These are phyloP conservation scores for Amblyornis subalaris DNA, from an alignment of 2,113 vertebrate genomes.

Conservation along the genomic window DNA sequence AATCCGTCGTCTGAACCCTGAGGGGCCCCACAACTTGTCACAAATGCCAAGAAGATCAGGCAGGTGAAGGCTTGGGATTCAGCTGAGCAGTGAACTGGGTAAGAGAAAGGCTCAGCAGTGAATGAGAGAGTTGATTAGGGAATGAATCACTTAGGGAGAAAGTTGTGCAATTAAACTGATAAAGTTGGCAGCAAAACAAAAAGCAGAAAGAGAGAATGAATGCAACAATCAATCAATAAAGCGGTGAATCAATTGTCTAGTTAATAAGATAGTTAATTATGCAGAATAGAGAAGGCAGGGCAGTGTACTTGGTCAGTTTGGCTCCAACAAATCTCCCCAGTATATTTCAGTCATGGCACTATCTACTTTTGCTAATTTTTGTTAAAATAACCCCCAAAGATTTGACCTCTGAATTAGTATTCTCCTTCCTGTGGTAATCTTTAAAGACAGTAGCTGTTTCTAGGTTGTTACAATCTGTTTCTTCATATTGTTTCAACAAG, in stretches of 20 bases:
- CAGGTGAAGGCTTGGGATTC: slow-evolving; percentile 26
- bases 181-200: slow-evolving; percentile 47
- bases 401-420: background rate
- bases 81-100: background rate
- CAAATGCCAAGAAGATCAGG: background rate
- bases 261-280: slow-evolving; percentile 57
- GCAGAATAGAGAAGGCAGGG: background rate
- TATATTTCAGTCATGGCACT: background rate
- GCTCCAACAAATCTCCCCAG: background rate
- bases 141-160: slow-evolving; percentile 40
- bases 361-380: background rate
- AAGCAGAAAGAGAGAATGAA: slow-evolving; percentile 11
- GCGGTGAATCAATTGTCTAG: slow-evolving; percentile 39
- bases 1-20: fast-evolving
- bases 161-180: slow-evolving; percentile 52
- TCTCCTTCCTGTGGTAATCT: background rate
- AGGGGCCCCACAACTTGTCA: background rate
- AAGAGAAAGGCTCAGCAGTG: background rate
- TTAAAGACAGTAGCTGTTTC: background rate
- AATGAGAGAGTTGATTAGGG: slow-evolving; percentile 7
- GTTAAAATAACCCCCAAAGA: background rate
- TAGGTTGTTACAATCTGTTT: background rate
- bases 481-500: background rate
- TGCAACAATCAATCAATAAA: slow-evolving; percentile 43
- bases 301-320: background rate